Conservation (phyloP, 1,140 invertebrate genomes). For the Andricus grossulariae region DNA sequence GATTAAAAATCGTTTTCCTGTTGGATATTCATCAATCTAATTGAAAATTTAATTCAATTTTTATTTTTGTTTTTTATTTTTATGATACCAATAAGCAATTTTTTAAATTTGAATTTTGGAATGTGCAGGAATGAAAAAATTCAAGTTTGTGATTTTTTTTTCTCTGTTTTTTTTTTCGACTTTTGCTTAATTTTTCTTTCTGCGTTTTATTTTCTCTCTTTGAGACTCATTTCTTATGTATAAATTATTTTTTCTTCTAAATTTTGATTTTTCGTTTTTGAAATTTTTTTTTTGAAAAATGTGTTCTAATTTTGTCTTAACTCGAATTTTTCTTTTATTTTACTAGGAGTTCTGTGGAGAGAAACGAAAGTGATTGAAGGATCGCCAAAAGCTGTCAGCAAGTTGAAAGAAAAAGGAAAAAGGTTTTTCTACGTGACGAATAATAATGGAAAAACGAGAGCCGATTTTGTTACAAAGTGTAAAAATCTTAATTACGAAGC, state of each 20-base stretch:
- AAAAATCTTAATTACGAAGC: constrained; percentile 84
- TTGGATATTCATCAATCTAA: too few relatives aligned
- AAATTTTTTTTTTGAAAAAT: background rate
- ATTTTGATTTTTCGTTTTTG: background rate
- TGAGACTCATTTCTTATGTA: background rate
- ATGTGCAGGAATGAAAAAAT: too few relatives aligned
- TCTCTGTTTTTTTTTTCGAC: too few relatives aligned
- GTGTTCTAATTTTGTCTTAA: background rate
- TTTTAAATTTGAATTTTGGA: too few relatives aligned
- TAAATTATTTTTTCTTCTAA: background rate
- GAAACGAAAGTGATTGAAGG: constrained; percentile 83
- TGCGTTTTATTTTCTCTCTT: too few relatives aligned
- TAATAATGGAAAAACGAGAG: constrained; percentile 91
- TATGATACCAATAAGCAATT: too few relatives aligned
- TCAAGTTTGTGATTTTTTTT: too few relatives aligned
- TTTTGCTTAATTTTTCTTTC: too few relatives aligned
- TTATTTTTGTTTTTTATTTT: too few relatives aligned
- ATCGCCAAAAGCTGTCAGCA: constrained; percentile 83
- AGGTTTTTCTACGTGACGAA: constrained; percentile 94
- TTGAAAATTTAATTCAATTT: too few relatives aligned
- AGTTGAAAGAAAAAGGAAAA: constrained; percentile 84
- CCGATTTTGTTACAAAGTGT: constrained; percentile 87
- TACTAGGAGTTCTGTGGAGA: constrained; percentile 88
- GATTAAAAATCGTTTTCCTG: too few relatives aligned
- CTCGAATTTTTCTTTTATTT: constrained; percentile 23